Evolutionary conservation across 2,888 invertebrate species (phyloP).

Genomic region (Cryptocheilus praepositus): DNA sequence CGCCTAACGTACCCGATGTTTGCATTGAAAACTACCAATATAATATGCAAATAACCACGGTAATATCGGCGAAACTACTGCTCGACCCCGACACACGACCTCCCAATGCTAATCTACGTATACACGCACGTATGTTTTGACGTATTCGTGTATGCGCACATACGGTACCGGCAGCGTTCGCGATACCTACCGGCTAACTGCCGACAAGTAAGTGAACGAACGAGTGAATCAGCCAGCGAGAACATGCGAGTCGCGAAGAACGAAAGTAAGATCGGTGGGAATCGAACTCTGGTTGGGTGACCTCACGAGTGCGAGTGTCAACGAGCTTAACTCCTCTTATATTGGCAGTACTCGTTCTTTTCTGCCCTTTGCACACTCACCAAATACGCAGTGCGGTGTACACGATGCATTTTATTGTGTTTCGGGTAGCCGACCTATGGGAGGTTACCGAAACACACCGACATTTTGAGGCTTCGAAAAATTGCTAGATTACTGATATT

Average conservation of each 20-base stretch:
- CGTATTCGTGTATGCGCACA: too few relatives aligned
- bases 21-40: constrained; percentile 16
- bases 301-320: constrained; percentile 69
- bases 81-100: constrained; percentile 40
- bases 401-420: too few relatives aligned
- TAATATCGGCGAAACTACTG: constrained; percentile 35
- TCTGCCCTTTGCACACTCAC: constrained; percentile 4
- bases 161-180: constrained; percentile 28
- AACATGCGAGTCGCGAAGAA: constrained; percentile 38
- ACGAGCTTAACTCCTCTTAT: constrained; percentile 67
- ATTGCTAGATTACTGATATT: too few relatives aligned
- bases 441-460: too few relatives aligned
- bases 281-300: constrained; percentile 69
- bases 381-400: too few relatives aligned
- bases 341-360: constrained; percentile 28
- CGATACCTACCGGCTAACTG: constrained; percentile 21
- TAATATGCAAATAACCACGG: constrained; percentile 35
- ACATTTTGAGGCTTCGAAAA: too few relatives aligned
- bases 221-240: constrained; percentile 11
- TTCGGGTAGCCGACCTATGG: too few relatives aligned
- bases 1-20: not conserved
- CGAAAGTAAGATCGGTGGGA: constrained; percentile 62
- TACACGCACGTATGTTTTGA: too few relatives aligned
- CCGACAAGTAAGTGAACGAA: constrained; percentile 15
- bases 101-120: constrained; percentile 27